Evolutionary conservation across 2,113 vertebrate genomes (phyloP).

Genomic region (Ondatra zibethicus): DNA sequence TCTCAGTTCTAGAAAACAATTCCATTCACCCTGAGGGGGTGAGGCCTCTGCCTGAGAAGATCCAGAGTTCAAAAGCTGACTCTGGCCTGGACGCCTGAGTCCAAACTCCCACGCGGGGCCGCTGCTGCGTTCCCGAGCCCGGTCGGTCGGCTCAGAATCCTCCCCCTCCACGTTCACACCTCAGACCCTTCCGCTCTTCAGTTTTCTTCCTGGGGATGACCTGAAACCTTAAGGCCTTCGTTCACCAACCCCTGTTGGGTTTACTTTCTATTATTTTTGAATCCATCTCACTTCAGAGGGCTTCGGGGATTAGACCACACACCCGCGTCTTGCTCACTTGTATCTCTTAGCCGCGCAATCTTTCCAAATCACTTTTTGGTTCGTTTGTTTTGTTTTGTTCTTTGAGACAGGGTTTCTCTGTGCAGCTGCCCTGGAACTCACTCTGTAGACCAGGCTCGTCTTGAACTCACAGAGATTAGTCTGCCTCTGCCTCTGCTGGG

Average conservation of each 20-base stretch:
- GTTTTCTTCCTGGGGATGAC: background rate
- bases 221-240: background rate
- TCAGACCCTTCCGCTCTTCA: background rate
- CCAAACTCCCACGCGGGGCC: background rate
- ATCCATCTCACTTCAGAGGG: background rate
- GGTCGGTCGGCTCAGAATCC: no score
- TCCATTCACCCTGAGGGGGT: background rate
- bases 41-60: background rate
- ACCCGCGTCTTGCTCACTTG: background rate
- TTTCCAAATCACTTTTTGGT: background rate
- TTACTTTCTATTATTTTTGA: background rate
- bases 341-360: background rate
- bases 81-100: background rate
- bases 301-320: background rate
- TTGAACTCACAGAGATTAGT: no score
- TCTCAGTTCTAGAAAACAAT: slow-evolving; percentile 56
- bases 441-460: no score
- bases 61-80: background rate
- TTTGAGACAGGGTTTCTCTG: no score
- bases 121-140: no score
- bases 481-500: no score
- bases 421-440: no score
- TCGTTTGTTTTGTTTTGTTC: no score
- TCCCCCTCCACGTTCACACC: background rate
- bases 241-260: background rate